Evolutionary conservation across 2,113 vertebrate genomes (phyloP).

Genomic region (Phalacrocorax pelagicus): DNA sequence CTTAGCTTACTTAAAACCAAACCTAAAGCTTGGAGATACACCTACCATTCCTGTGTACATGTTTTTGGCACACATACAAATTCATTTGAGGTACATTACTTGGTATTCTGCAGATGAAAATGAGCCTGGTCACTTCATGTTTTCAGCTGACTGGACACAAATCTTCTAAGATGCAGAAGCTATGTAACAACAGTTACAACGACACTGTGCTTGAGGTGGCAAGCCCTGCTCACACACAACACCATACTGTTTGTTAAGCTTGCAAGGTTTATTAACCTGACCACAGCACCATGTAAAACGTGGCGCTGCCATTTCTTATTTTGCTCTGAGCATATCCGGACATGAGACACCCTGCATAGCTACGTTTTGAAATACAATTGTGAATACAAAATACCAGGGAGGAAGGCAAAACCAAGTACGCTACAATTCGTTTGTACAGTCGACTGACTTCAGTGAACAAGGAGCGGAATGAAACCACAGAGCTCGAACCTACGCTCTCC

Average conservation of each 20-base stretch:
- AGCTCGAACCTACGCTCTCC: not conserved
- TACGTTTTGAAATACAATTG: not conserved
- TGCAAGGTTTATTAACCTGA: constrained; percentile 16
- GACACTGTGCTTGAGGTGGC: not conserved
- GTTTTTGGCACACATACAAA: not conserved
- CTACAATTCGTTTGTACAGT: not conserved
- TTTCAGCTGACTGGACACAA: constrained; percentile 10
- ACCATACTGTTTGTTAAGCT: not conserved
- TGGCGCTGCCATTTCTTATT: not conserved
- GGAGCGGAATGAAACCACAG: not conserved
- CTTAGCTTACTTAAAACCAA: not conserved
- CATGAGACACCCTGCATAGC: not conserved
- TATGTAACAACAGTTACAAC: not conserved
- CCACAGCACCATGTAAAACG: not conserved
- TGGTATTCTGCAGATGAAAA: not conserved
- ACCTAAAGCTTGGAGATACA: not conserved
- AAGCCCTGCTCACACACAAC: not conserved
- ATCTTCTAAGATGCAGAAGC: not conserved
- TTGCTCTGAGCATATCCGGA: not conserved
- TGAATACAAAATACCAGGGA: not conserved
- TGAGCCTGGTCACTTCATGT: not conserved
- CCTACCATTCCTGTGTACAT: not conserved
- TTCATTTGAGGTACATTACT: not conserved
- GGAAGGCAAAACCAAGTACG: not conserved
- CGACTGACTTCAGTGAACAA: not conserved